A percentile compares a stretch with the other conserved stretches of the same genome.
Evolutionary conservation across 2,797 vertebrate genomes (phyloP).

Genomic region (Eremophila alpestris): DNA sequence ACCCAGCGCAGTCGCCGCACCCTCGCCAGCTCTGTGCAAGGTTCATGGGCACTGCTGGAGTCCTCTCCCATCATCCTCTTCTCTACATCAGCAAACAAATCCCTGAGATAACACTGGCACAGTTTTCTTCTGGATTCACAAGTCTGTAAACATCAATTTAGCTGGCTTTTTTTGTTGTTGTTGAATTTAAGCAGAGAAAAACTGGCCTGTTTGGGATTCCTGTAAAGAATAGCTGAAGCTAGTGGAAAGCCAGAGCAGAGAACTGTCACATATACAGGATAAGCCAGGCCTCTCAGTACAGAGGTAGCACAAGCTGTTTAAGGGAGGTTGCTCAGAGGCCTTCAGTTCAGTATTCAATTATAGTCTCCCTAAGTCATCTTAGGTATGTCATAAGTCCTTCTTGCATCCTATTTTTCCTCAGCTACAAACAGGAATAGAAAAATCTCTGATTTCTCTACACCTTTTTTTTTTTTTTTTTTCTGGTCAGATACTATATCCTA

Average conservation of each 20-base stretch:
- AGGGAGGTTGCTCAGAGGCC: not conserved
- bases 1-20: rapidly evolving
- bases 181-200: not conserved
- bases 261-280: not conserved
- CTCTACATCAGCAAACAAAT: not conserved
- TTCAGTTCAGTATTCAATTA: not conserved
- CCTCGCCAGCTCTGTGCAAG: slow-evolving; percentile 12
- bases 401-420: not conserved
- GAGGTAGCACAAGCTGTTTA: not conserved
- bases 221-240: not conserved
- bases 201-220: not conserved
- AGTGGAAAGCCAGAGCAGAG: not conserved
- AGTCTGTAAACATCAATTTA: not conserved
- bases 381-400: not conserved
- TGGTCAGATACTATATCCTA: not conserved
- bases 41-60: not conserved
- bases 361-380: not conserved
- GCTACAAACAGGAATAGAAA: not conserved
- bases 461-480: not conserved
- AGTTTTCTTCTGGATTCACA: not conserved
- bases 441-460: not conserved
- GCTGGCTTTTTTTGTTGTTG: not conserved
- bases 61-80: not conserved
- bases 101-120: not conserved
- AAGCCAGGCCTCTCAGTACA: not conserved